Conservation (phyloP, 53 echinoderm and acorn worm species). For the Holothuria scabra region DNA sequence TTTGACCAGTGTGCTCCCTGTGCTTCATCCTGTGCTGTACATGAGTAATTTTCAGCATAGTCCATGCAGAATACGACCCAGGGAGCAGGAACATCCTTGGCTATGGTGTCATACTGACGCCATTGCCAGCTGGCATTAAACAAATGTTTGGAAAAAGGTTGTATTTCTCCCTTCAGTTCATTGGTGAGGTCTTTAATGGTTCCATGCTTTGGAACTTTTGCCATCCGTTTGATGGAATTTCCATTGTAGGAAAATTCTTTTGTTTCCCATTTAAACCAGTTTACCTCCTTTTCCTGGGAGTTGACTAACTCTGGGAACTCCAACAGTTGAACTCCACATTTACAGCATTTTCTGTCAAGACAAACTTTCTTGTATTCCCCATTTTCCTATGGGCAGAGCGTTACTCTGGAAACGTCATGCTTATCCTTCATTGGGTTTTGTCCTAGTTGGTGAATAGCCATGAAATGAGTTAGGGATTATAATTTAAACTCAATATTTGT, state of each 20-base stretch:
- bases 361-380: slow-evolving; percentile 22
- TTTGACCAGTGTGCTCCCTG: neutral
- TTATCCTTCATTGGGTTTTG: slow-evolving; percentile 30
- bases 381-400: slow-evolving; percentile 30
- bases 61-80: slow-evolving; percentile 62
- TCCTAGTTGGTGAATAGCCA: slow-evolving; percentile 2
- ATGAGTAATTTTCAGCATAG: slow-evolving; percentile 48
- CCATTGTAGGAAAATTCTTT: neutral
- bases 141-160: neutral
- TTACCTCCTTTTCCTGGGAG: neutral
- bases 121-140: slow-evolving; percentile 19
- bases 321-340: slow-evolving; percentile 29
- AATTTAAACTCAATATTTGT: slow-evolving; percentile 47
- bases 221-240: neutral
- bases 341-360: slow-evolving; percentile 29
- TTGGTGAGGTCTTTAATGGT: neutral
- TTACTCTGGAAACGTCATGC: slow-evolving; percentile 32
- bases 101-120: slow-evolving; percentile 35
- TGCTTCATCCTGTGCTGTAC: neutral
- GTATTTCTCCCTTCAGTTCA: neutral
- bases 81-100: slow-evolving; percentile 26
- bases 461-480: slow-evolving; percentile 5
- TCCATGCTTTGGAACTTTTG: slow-evolving; percentile 9
- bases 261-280: slow-evolving; percentile 7
- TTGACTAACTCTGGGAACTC: slow-evolving; percentile 18